A percentile compares a stretch with the other conserved stretches of the same genome.
Conservation (phyloP, 2,113 vertebrate genomes). For the Plestiodon gilberti region DNA sequence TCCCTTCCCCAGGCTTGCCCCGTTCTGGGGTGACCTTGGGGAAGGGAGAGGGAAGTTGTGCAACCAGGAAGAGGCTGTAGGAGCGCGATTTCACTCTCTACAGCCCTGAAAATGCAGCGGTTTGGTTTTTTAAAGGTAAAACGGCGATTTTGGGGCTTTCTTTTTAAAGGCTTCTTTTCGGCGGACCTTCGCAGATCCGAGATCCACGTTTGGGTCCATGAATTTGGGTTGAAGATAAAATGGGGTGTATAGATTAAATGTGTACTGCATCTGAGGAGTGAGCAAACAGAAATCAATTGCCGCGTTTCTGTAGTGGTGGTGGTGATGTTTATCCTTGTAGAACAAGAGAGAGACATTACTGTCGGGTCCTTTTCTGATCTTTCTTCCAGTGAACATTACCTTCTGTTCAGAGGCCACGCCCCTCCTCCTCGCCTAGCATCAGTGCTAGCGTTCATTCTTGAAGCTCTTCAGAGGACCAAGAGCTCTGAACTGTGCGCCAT, state of each 20-base stretch:
- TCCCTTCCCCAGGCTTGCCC: too few relatives aligned
- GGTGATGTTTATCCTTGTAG: neutral
- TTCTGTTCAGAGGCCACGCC: constrained; percentile 87
- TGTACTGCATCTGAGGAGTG: neutral
- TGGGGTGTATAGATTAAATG: neutral
- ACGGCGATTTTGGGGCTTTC: too few relatives aligned
- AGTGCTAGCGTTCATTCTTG: constrained; percentile 83
- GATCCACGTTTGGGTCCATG: too few relatives aligned
- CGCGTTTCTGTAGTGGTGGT: neutral
- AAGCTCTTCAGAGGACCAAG: constrained; percentile 82
- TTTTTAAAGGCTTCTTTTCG: too few relatives aligned
- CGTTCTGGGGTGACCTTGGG: too few relatives aligned
- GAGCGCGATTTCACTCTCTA: too few relatives aligned
- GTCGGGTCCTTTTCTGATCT: constrained; percentile 24
- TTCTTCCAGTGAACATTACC: constrained; percentile 84
- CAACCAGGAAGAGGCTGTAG: too few relatives aligned
- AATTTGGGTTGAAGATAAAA: neutral
- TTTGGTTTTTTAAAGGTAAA: too few relatives aligned
- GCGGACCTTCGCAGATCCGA: too few relatives aligned
- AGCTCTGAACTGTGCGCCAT: constrained; percentile 77
- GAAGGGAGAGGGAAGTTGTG: too few relatives aligned
- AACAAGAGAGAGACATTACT: neutral
- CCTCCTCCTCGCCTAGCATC: constrained; percentile 86
- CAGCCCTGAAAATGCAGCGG: too few relatives aligned
- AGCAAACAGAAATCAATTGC: neutral